A percentile compares a stretch with the other conserved stretches of the same genome.
phyloP scores from a whole-genome alignment of 1,140 invertebrate species.

The Caligus rogercresseyi region DNA sequence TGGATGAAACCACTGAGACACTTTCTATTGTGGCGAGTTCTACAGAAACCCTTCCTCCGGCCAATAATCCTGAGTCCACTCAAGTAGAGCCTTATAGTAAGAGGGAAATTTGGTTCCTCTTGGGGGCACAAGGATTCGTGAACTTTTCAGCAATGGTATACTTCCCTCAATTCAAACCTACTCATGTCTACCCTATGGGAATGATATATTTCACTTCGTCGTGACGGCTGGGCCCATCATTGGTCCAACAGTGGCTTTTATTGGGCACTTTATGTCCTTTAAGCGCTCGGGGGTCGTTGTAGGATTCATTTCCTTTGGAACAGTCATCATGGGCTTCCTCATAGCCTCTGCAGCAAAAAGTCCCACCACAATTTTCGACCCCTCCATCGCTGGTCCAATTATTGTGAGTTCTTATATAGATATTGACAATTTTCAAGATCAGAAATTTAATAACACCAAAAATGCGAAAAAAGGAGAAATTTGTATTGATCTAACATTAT shows the following conservation, averaged over 20 bases:
- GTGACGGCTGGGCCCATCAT: slow-evolving; percentile 61
- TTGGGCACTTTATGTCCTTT: slow-evolving; percentile 50
- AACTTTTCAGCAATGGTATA: slow-evolving; percentile 53
- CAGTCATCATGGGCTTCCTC: slow-evolving; percentile 43
- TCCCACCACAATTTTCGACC: slow-evolving; percentile 43
- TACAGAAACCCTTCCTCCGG: too few relatives aligned
- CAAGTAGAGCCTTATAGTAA: not conserved
- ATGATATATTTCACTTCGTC: slow-evolving; percentile 56
- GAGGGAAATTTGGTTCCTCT: slow-evolving; percentile 2
- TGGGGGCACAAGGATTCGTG: slow-evolving; percentile 24
- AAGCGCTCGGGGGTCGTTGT: slow-evolving; percentile 39
- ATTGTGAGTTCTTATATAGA: slow-evolving; percentile 47
- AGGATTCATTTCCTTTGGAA: slow-evolving; percentile 34
- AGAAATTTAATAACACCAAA: too few relatives aligned
- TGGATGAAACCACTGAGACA: too few relatives aligned
- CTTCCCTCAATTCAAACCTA: slow-evolving; percentile 68
- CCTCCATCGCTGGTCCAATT: slow-evolving; percentile 39
- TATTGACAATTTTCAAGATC: too few relatives aligned
- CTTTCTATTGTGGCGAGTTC: too few relatives aligned
- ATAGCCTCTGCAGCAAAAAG: slow-evolving; percentile 55
- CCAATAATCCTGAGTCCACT: not conserved
- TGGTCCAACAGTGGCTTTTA: slow-evolving; percentile 59
- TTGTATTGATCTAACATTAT: too few relatives aligned
- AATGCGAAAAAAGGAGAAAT: too few relatives aligned
- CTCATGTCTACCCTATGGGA: slow-evolving; percentile 70